Evolutionary conservation across 2,888 invertebrate species (phyloP), one percentile per base, ranked within the genome.

Genomic region (Melanostoma mellinum): DNA sequence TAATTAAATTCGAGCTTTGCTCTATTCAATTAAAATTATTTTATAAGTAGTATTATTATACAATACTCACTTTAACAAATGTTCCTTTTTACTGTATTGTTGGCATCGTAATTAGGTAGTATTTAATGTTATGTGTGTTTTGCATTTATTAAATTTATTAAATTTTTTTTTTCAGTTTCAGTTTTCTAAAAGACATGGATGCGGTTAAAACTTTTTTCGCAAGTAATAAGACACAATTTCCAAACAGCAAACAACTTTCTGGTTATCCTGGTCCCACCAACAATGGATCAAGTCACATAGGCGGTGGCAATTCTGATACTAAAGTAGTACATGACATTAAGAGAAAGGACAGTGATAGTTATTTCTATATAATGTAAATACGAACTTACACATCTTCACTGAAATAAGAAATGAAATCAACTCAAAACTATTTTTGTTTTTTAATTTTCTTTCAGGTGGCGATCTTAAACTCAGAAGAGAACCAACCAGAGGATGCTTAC

Each of bases 341-440:
- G 67, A 87, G 89, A 74, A 89, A 89, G 87, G 90, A 91, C 71
- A 89, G 88, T 78, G 91, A 91, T 85, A 89, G 87, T 55, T 91
- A 90, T 84, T 91, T 91, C 79, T 91, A 91, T 85, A 90, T 91
- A 72, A 89, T 91, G 91, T 91, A 86, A 90, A 38, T 6, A 33
- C 33, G 9, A 48, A 48, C 6, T 8, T 53, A 32, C 46, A 10
- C 9, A 9, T 3, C 3, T 30, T 30, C 20, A 3, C n/a, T 35
- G 20, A 8, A 6, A 55, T 36, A 36, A 32, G 10, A 20, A 63
- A 63, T 6, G 32, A 38, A 8, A 63, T 30, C 36, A 48, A 55
- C 55, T 72, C 46, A 10, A 50, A 52, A 53, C 30, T 65, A 35
- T n/a, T n/a, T 77, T 46, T 36, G 52, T 63, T 74, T 61, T 32